These are phyloP conservation scores for Oreochromis niloticus DNA, from an alignment of 2,113 vertebrate species.

Conservation along the genomic window DNA sequence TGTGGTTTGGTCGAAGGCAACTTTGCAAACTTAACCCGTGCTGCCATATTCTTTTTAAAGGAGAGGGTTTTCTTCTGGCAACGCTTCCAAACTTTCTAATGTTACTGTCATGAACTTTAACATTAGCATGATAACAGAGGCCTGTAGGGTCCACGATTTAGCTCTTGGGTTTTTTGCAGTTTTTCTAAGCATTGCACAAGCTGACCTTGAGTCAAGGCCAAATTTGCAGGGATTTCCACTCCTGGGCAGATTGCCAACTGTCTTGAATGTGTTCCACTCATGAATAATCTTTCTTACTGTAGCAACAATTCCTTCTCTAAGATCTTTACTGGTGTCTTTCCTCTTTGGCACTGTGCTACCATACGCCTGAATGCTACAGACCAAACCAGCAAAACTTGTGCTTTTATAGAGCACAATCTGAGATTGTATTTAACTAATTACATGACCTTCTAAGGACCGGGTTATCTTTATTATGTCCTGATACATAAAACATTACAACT, in stretches of 20 bases:
- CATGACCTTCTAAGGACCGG: background rate
- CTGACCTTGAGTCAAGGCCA: background rate
- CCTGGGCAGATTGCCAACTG: background rate
- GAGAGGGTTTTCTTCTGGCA: background rate
- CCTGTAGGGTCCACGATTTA: background rate
- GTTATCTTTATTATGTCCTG: background rate
- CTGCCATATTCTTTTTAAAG: background rate
- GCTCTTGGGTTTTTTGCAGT: background rate
- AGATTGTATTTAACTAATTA: background rate
- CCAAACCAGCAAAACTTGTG: background rate
- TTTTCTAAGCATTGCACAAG: background rate
- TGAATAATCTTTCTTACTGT: background rate
- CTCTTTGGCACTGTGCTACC: background rate
- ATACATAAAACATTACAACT: background rate
- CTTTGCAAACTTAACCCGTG: background rate
- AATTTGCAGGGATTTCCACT: background rate
- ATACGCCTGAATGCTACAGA: background rate
- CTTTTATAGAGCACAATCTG: background rate
- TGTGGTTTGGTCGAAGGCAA: rapidly evolving
- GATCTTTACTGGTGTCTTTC: background rate
- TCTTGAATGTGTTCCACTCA: background rate
- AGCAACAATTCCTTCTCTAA: background rate
- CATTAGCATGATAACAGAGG: background rate
- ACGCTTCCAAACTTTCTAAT: background rate
- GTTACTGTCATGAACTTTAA: background rate